Percentiles rank a stretch among this genome's conserved stretches.
Conservation (phyloP, 1,140 invertebrate species). For the Tribolium madens region DNA sequence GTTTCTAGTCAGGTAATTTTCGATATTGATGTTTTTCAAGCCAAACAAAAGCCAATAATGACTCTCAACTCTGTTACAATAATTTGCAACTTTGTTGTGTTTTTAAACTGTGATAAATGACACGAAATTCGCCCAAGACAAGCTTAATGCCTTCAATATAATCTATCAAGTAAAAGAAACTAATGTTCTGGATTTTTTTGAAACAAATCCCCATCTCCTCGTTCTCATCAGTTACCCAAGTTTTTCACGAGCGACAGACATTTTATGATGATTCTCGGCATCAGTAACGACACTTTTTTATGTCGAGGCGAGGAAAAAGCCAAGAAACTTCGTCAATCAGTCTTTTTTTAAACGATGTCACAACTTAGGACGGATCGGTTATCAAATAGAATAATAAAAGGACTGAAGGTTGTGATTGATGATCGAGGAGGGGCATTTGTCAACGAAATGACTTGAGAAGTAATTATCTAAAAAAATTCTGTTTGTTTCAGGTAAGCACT, state of each 20-base stretch:
- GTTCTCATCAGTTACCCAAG: conserved; percentile 12
- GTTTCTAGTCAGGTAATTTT: not conserved
- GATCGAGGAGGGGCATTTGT: not conserved
- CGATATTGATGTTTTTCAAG: not conserved
- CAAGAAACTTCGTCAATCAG: conserved; percentile 40
- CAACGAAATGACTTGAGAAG: no score
- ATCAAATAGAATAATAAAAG: not conserved
- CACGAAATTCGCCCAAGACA: not conserved
- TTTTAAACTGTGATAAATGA: not conserved
- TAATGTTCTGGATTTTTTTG: conserved; percentile 11
- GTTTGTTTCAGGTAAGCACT: not conserved
- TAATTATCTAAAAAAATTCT: not conserved
- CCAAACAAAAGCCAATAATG: not conserved
- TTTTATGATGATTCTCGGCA: conserved; percentile 34
- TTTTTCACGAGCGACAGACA: conserved; percentile 13
- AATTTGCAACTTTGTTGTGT: not conserved
- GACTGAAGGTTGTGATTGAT: not conserved
- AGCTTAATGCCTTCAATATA: conserved; percentile 5
- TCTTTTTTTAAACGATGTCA: not conserved
- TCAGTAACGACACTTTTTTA: conserved; percentile 34
- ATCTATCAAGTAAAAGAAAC: conserved; percentile 24
- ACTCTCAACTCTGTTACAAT: not conserved
- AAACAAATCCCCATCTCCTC: conserved; percentile 5
- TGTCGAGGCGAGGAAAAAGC: not conserved
- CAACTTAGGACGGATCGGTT: not conserved